Conservation (phyloP, 1,140 invertebrate genomes). For the Bombus impatiens region DNA sequence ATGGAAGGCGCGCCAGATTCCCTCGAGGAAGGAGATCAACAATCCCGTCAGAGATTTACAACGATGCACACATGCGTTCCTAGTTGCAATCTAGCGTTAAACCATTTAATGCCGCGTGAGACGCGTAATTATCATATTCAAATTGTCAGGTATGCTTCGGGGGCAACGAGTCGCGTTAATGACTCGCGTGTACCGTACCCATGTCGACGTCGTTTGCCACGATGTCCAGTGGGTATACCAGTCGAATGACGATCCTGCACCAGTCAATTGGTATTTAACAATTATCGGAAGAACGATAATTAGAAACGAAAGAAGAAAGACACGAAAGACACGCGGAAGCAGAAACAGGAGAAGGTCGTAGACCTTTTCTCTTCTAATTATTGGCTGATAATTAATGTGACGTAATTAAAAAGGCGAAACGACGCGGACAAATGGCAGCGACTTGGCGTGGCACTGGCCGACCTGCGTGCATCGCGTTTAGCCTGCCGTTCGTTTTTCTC, state of each 20-base stretch:
- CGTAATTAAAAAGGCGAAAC: conserved; percentile 32
- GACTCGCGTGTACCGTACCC: not conserved
- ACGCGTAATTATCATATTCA: conserved; percentile 24
- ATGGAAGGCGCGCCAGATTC: not conserved
- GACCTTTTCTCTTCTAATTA: conserved; percentile 22
- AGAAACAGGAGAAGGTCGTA: not conserved
- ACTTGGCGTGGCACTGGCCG: not conserved
- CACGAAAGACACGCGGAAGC: not conserved
- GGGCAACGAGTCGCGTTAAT: not conserved
- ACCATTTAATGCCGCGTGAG: not conserved
- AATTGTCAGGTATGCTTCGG: not conserved
- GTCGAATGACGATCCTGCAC: too few relatives aligned
- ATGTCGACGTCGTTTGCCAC: too few relatives aligned
- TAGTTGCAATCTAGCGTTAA: not conserved
- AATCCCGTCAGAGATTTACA: conserved; percentile 7
- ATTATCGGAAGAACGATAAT: not conserved
- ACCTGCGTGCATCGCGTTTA: not conserved
- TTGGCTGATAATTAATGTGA: conserved; percentile 35
- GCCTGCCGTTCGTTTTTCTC: conserved; percentile 49
- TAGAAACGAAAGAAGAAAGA: not conserved
- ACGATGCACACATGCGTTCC: not conserved
- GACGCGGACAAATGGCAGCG: conserved; percentile 9
- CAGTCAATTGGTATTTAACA: too few relatives aligned
- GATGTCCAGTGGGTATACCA: too few relatives aligned
- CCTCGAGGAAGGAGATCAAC: not conserved